Evolutionary conservation across 2,888 invertebrate species (phyloP).

Genomic region (Uropetala carovei): DNA sequence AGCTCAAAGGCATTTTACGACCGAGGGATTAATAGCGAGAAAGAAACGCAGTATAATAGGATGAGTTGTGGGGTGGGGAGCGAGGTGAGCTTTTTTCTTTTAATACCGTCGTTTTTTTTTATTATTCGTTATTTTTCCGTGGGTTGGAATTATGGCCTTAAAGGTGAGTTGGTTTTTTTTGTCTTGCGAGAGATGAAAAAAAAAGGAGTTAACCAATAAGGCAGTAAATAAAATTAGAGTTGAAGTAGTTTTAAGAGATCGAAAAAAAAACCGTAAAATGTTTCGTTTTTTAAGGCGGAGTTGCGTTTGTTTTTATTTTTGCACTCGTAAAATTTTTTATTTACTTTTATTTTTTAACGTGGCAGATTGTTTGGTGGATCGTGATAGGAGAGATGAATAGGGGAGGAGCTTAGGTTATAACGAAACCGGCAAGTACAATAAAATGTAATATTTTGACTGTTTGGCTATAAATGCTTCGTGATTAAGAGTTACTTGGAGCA

Average conservation of each 20-base stretch:
- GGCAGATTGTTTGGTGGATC: background rate
- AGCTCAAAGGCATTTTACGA: slow-evolving; percentile 46
- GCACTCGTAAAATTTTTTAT: slow-evolving; percentile 35
- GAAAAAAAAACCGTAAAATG: slow-evolving; percentile 61
- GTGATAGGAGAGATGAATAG: background rate
- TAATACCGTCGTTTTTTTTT: slow-evolving; percentile 33
- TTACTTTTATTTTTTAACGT: slow-evolving; percentile 29
- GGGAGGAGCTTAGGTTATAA: background rate
- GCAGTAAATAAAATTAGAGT: slow-evolving; percentile 72
- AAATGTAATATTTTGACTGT: slow-evolving; percentile 50
- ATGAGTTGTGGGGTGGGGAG: slow-evolving; percentile 20
- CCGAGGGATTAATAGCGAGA: slow-evolving; percentile 47
- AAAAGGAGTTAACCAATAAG: slow-evolving; percentile 54
- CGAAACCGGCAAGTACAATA: background rate
- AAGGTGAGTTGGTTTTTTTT: background rate
- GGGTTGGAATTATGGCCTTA: slow-evolving; percentile 43
- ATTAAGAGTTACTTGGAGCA: background rate
- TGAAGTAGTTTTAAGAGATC: slow-evolving; percentile 70
- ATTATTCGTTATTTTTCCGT: slow-evolving; percentile 52
- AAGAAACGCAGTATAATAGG: slow-evolving; percentile 61
- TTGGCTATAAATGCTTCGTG: background rate
- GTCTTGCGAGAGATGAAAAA: background rate
- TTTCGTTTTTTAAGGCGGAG: slow-evolving; percentile 29
- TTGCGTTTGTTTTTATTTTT: slow-evolving; percentile 40
- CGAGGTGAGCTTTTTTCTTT: slow-evolving; percentile 8